phyloP scores from a whole-genome alignment of 2,113 vertebrate genomes.

The Monarcha castaneiventris region DNA sequence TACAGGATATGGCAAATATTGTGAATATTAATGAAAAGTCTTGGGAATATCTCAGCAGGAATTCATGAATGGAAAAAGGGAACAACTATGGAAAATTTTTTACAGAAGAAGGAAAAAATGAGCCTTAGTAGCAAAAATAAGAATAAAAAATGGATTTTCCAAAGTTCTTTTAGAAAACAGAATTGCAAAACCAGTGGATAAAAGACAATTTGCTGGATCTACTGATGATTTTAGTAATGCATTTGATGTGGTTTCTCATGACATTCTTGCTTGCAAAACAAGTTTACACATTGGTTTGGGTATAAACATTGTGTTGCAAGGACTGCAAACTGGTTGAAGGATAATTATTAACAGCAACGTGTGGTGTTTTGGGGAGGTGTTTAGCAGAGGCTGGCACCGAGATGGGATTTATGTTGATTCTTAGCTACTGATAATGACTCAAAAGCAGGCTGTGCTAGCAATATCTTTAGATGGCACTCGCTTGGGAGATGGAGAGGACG shows the following conservation, averaged over 20 bases:
- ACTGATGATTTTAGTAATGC: constrained; percentile 11
- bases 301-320: background rate
- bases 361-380: background rate
- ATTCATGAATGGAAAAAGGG: background rate
- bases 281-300: background rate
- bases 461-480: background rate
- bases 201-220: constrained; percentile 10
- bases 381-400: background rate
- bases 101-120: background rate
- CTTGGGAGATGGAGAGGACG: background rate
- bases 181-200: constrained; percentile 32
- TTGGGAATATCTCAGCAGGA: background rate
- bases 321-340: background rate
- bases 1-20: background rate
- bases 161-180: constrained; percentile 17
- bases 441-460: background rate
- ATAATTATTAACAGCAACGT: background rate
- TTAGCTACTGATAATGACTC: background rate
- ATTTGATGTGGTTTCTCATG: constrained; percentile 29
- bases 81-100: background rate
- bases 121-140: background rate
- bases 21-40: background rate
- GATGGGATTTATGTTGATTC: background rate
- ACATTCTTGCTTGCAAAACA: constrained; percentile 34
- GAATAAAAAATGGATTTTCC: constrained; percentile 2